Evolutionary conservation across 2,113 vertebrate species (phyloP), one percentile per base, ranked within the genome.

Genomic region (Coracopsis vasa): DNA sequence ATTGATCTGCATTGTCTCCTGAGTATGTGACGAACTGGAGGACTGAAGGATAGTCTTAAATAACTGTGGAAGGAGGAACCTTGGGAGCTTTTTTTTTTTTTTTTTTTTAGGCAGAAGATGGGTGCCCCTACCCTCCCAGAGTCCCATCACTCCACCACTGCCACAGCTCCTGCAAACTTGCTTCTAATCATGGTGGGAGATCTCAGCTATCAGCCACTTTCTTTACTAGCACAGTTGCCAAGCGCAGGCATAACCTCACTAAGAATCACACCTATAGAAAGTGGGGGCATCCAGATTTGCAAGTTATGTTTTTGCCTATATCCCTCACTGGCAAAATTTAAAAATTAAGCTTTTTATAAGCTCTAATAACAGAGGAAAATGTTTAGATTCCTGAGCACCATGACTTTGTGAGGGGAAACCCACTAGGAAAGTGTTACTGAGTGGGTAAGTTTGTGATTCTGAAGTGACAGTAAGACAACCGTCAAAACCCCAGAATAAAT

Each of bases 71-170:
- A 44, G 65, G n/a, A 80, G 24, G 37, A 25, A 13, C 53, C 44
- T 65, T 33, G 3, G 16, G 37, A 11, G 7, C 54, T 37, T 64
- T 50, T 50, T 50, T 14, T 25, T 50, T 48, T 13, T 48, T 48
- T 25, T 50, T 48, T 50, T 25, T 48, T 25, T 50, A 67, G 74
- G 70, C 37, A 20, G 51, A 21, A 20, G 13, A 19, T n/a, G n/a
- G 18, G 21, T 45, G 7, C 9, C 13, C n/a, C 8, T 9, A 1
- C 37, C 10, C 21, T 79, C 28, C 25, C 23, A 16, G 37, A 45
- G 33, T n/a, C 58, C 58, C 24, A 15, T 48, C 5, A 0, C 31
- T 65, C 48, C 0, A 1, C 25, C 33, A 8, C 66, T 65, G 64
- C 17, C 56, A 11, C 33, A 45, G 29, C 58, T 88, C 44, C 65